Base-by-base conservation (phyloP, 53 echinoderm and acorn worm genomes). In the Antedon mediterranea region DNA sequence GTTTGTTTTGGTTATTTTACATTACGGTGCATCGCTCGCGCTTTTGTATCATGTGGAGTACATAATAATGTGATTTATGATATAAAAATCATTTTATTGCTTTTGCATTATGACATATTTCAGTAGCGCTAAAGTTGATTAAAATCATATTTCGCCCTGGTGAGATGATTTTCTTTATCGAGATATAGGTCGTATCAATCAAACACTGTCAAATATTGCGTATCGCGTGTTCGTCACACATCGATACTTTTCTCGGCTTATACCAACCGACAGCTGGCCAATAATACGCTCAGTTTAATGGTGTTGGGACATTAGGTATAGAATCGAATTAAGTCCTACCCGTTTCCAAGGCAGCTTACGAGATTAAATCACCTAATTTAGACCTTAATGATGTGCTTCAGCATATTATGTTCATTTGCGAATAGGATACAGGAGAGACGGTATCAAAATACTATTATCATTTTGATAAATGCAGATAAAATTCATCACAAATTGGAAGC, bases 361-460 rank as follows among this genome's bases (percentile, higher is more conserved):
- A 57, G 57, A 57, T 57, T 57, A 57, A 57, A 57, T 57, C 57
- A 57, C 57, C 57, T 57, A 57, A 57, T 57, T 57, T 57, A 57
- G 57, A 57, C 57, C 57, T 57, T 57, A 57, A 57, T 57, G 57
- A 57, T 57, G 57, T 57, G 1, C 9, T 57, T 57, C 57, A 57
- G 57, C 57, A 57, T 57, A n/a, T n/a, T n/a, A 18, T 57, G 57
- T 57, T 11, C 57, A 57, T 18, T 26, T 11, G 20, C 57, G 57
- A 57, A 57, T 57, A 57, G 3, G 57, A 57, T 57, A 57, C 57
- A 57, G 23, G 57, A 23, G 2, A 57, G 14, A 57, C 57, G 57
- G 57, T 57, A 57, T 57, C 57, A 57, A 23, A 57, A 57, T 57
- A 57, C 57, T 26, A 57, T 57, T 57, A 57, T 57, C 57, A 23